A percentile compares a stretch with the other conserved stretches of the same genome.
These are phyloP conservation scores for Rhagoletis zephyria DNA, from an alignment of 1,140 invertebrate species.

Conservation along the genomic window DNA sequence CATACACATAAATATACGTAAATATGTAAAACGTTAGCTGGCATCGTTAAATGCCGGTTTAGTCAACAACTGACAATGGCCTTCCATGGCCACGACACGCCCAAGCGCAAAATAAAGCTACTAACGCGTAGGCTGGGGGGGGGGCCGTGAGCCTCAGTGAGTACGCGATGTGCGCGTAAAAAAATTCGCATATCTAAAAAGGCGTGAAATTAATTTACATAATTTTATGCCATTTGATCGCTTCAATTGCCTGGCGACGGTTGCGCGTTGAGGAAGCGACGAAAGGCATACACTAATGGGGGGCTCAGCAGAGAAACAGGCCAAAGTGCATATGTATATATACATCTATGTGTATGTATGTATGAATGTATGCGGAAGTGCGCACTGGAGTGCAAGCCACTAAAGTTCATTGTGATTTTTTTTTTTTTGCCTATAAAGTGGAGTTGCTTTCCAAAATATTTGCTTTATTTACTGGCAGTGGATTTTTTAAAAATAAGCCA, in stretches of 20 bases:
- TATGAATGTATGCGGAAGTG: no score
- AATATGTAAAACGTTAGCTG: neutral
- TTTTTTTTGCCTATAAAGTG: neutral
- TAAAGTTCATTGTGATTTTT: neutral
- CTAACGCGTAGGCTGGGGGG: neutral
- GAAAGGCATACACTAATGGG: neutral
- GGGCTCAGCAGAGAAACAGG: constrained; percentile 6
- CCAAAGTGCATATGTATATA: neutral
- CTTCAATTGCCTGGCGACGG: constrained; percentile 56
- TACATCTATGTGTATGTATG: no score
- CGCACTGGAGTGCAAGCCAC: neutral
- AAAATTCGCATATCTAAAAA: constrained; percentile 70
- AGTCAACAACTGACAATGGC: neutral
- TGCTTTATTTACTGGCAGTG: constrained; percentile 4
- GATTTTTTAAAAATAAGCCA: constrained; percentile 26
- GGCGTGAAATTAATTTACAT: constrained; percentile 74
- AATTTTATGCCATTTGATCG: constrained; percentile 73
- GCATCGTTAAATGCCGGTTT: neutral
- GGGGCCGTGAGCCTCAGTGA: neutral
- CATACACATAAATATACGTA: neutral
- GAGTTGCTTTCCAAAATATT: neutral
- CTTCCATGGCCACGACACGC: neutral
- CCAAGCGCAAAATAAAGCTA: neutral
- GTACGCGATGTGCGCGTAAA: constrained; percentile 23
- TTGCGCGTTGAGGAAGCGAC: neutral